These are phyloP conservation scores for Hydrochoerus hydrochaeris DNA, from an alignment of 2,113 vertebrate genomes.

Conservation along the genomic window DNA sequence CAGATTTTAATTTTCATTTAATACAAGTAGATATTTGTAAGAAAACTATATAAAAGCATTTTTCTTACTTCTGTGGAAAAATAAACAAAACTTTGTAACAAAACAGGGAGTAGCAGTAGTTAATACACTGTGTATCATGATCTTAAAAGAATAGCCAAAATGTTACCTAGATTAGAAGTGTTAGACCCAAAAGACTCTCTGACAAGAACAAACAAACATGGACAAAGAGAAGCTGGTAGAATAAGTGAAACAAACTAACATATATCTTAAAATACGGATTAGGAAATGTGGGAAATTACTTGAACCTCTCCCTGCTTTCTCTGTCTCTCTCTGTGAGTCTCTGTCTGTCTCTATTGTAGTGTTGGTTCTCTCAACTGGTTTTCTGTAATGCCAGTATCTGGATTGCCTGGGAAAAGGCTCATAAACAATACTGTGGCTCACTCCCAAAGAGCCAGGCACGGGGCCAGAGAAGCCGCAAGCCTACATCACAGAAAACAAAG, in stretches of 20 bases:
- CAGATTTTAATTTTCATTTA: neutral
- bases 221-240: neutral
- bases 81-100: neutral
- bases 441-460: neutral
- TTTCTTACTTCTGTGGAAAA: neutral
- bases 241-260: neutral
- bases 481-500: neutral
- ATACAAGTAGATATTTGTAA: neutral
- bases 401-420: neutral
- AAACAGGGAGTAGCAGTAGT: neutral
- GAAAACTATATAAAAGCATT: neutral
- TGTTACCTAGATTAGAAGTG: neutral
- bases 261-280: neutral
- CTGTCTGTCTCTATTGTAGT: too few relatives aligned
- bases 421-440: neutral
- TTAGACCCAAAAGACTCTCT: neutral
- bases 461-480: neutral
- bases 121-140: neutral
- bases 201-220: neutral
- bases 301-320: neutral
- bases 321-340: neutral
- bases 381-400: neutral
- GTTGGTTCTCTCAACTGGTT: neutral
- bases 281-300: neutral
- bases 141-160: neutral